Conservation (phyloP, 2,888 invertebrate genomes). For the Pyrrhosoma nymphula region DNA sequence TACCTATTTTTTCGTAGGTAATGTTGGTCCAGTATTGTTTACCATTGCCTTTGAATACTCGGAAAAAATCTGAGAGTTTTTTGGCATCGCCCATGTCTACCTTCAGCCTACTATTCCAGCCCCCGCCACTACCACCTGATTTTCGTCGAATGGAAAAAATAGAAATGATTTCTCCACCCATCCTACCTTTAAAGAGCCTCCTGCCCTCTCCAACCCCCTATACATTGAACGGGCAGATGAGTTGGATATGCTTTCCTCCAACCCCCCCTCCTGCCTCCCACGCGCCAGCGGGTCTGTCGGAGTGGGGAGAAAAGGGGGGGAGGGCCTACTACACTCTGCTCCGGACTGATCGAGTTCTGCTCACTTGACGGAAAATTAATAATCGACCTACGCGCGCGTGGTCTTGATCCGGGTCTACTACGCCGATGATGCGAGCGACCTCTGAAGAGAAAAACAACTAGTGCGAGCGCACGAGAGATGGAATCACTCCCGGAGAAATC, state of each 20-base stretch:
- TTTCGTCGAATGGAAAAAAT: background rate
- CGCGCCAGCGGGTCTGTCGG: background rate
- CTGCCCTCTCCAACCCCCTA: background rate
- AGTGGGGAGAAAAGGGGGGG: background rate
- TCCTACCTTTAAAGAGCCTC: background rate
- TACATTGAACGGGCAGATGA: background rate
- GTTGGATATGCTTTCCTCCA: background rate
- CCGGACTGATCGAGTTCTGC: conserved; percentile 36
- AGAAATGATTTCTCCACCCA: background rate
- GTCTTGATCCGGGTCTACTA: background rate
- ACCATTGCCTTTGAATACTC: too few species aligned
- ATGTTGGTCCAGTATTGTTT: too few species aligned
- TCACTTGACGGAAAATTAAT: conserved; percentile 39
- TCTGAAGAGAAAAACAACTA: background rate
- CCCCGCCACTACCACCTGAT: background rate
- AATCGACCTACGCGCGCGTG: conserved; percentile 12
- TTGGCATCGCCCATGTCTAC: too few species aligned
- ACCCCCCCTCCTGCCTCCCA: background rate
- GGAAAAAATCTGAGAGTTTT: too few species aligned
- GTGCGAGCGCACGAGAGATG: background rate
- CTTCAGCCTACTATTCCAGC: background rate
- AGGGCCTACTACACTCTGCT: background rate
- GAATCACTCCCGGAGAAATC: background rate
- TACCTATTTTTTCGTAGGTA: too few species aligned
- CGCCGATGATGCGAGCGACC: background rate